These are phyloP conservation scores for Forbesichthys papilliferus DNA, from an alignment of 2,113 vertebrate genomes.

Conservation along the genomic window DNA sequence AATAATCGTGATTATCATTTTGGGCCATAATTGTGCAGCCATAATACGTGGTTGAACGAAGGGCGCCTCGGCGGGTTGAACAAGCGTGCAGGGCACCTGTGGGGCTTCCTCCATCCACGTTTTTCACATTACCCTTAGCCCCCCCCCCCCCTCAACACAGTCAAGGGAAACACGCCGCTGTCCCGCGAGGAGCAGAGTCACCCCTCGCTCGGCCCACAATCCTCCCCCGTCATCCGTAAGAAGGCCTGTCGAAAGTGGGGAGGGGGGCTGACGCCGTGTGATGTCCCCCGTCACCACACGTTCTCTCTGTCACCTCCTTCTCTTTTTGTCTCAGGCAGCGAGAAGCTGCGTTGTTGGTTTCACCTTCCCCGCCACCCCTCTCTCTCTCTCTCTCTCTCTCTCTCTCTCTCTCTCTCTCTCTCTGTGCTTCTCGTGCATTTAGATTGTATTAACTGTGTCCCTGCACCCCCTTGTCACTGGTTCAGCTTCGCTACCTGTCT, in stretches of 20 bases:
- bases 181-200: neutral
- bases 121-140: constrained; percentile 16
- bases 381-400: neutral
- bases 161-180: neutral
- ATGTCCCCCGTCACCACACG: constrained; percentile 10
- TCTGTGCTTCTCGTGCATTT: constrained; percentile 36
- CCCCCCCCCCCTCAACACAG: neutral
- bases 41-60: neutral
- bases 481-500: constrained; percentile 24
- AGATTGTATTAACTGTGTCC: constrained; percentile 35
- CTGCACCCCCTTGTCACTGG: neutral
- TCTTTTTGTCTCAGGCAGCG: neutral
- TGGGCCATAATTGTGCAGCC: no score
- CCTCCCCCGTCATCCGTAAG: neutral
- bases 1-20: no score
- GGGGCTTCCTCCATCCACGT: neutral
- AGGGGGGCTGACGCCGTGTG: constrained; percentile 23
- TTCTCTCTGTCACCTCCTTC: no score
- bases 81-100: constrained; percentile 14
- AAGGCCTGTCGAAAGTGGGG: constrained; percentile 20
- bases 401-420: neutral
- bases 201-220: constrained; percentile 13
- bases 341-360: constrained; percentile 37
- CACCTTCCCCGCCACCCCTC: no score
- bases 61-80: neutral